Evolutionary conservation across 2,113 vertebrate species (phyloP).

Genomic region (Saiga tatarica): DNA sequence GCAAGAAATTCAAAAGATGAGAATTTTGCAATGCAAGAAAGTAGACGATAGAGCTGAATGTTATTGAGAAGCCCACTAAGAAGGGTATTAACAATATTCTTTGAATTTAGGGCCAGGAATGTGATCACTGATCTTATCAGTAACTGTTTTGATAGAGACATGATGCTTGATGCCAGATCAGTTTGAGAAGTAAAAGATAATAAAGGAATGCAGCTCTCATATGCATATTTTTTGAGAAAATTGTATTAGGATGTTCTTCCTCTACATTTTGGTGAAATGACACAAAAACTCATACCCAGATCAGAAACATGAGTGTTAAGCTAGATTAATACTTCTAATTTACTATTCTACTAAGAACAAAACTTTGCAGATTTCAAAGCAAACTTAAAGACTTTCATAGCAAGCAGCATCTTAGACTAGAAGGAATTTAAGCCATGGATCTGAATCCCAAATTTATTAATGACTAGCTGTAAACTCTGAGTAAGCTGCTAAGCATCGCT

Average conservation of each 20-base stretch:
- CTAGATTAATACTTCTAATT: neutral
- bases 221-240: neutral
- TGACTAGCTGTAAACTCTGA: neutral
- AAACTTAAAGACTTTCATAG: neutral
- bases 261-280: neutral
- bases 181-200: neutral
- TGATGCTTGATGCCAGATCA: neutral
- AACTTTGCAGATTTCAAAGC: neutral
- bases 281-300: neutral
- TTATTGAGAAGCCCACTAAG: neutral
- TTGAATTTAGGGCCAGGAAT: neutral
- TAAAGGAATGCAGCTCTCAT: neutral
- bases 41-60: neutral
- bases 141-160: neutral
- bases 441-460: neutral
- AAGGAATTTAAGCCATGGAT: neutral
- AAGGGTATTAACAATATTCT: neutral
- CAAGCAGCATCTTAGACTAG: neutral
- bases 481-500: neutral
- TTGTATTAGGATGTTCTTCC: neutral
- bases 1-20: neutral
- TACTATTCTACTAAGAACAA: neutral
- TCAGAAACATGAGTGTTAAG: neutral
- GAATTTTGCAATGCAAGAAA: neutral
- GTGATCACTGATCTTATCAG: neutral